Evolutionary conservation across 2,888 invertebrate species (phyloP).

Genomic region (Colletes collaris): DNA sequence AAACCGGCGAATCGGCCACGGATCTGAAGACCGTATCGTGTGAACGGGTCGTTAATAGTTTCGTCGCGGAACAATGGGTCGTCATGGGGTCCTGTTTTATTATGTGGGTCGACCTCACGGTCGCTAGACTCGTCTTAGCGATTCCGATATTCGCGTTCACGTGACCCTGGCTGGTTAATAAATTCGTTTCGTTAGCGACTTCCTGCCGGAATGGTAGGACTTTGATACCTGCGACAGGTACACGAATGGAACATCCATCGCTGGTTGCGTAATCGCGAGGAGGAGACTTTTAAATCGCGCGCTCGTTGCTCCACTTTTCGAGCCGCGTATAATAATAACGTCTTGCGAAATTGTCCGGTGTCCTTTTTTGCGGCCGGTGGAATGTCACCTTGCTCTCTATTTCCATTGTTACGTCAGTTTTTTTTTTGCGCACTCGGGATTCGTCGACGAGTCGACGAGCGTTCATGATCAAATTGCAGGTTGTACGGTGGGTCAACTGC

Average conservation of each 20-base stretch:
- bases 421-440: background rate
- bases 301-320: slow-evolving; percentile 31
- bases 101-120: background rate
- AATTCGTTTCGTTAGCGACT: slow-evolving; percentile 3
- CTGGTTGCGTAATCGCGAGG: slow-evolving; percentile 28
- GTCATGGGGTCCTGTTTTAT: background rate
- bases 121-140: background rate
- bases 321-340: slow-evolving; percentile 10
- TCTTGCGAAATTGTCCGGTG: slow-evolving; percentile 28
- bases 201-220: slow-evolving; percentile 17
- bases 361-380: background rate
- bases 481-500: background rate
- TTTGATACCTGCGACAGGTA: slow-evolving; percentile 34
- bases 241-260: background rate
- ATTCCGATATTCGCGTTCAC: background rate
- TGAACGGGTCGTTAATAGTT: no score
- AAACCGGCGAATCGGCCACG: no score
- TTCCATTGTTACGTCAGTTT: slow-evolving; percentile 26
- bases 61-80: no score
- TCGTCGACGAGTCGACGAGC: background rate
- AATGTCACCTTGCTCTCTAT: slow-evolving; percentile 42
- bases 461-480: slow-evolving; percentile 16
- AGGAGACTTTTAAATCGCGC: slow-evolving; percentile 34
- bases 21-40: no score
- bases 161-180: background rate